Conservation (phyloP, 2,113 vertebrate genomes). For the Tragelaphus buxtoni region DNA sequence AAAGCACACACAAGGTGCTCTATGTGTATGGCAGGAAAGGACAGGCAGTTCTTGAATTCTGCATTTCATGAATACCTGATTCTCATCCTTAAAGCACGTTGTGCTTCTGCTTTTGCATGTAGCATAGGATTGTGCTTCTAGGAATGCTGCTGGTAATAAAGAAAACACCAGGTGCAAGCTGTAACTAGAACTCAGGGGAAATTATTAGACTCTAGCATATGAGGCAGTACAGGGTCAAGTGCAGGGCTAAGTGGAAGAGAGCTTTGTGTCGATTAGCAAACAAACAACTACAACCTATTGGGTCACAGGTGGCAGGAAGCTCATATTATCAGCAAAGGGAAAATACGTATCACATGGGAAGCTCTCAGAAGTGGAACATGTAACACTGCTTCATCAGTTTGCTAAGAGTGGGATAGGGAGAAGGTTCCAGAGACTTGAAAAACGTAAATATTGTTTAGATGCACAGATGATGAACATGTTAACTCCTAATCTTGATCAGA, state of each 20-base stretch:
- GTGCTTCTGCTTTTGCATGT: not conserved
- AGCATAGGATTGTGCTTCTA: not conserved
- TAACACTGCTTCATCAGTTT: constrained; percentile 12
- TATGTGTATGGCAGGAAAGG: constrained; percentile 49
- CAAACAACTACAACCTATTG: constrained; percentile 56
- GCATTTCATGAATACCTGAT: constrained; percentile 5
- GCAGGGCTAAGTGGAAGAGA: constrained; percentile 56
- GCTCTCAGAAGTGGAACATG: not conserved
- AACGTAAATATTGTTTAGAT: not conserved
- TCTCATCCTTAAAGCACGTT: constrained; percentile 50
- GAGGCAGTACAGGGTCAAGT: constrained; percentile 69
- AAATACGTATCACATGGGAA: constrained; percentile 45
- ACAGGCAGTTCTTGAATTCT: constrained; percentile 52
- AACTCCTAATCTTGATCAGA: constrained; percentile 62
- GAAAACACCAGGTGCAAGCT: constrained; percentile 50
- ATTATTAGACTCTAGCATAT: constrained; percentile 54
- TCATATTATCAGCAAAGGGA: constrained; percentile 46
- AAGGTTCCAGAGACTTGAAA: constrained; percentile 48
- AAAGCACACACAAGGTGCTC: constrained; percentile 12
- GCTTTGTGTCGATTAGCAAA: constrained; percentile 57
- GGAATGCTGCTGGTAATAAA: constrained; percentile 38
- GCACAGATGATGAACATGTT: constrained; percentile 43
- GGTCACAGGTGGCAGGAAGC: constrained; percentile 60
- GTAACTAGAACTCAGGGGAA: constrained; percentile 71
- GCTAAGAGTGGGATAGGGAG: not conserved